These are phyloP conservation scores for Botia kubotai DNA, from an alignment of 2,797 vertebrate genomes.

Conservation along the genomic window DNA sequence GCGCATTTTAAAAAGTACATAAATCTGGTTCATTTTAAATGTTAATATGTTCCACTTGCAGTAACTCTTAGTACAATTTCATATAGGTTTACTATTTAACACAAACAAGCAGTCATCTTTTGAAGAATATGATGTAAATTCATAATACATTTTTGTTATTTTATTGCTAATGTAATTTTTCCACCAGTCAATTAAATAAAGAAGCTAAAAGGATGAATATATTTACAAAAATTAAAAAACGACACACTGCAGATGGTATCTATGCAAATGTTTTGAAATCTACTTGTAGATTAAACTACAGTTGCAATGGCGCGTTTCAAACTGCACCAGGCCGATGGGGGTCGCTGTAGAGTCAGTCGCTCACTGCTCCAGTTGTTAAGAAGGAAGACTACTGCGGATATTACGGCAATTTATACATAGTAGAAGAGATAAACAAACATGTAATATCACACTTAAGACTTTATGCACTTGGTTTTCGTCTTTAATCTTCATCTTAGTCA, in stretches of 20 bases:
- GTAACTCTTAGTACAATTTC: neutral
- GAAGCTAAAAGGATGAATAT: neutral
- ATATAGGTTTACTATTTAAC: neutral
- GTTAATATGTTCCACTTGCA: neutral
- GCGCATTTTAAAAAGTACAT: neutral
- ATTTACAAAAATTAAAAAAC: neutral
- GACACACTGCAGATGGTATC: neutral
- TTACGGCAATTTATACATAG: conserved; percentile 28
- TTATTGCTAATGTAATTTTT: too few relatives aligned
- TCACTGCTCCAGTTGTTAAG: neutral
- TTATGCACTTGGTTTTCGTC: neutral
- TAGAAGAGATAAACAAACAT: conserved; percentile 76
- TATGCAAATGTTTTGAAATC: neutral
- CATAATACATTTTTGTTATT: too few relatives aligned
- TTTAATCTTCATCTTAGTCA: neutral
- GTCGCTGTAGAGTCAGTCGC: conserved; percentile 37
- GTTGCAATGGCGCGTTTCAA: neutral
- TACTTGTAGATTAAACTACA: neutral
- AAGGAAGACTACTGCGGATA: conserved; percentile 63
- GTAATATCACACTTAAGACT: conserved; percentile 25
- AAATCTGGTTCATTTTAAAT: too few relatives aligned
- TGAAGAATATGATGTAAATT: too few relatives aligned
- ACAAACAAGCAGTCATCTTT: too few relatives aligned
- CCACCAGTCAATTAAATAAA: too few relatives aligned
- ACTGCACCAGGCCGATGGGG: conserved; percentile 30